Conservation (phyloP, 2,888 invertebrate genomes). For the Bugulina stolonifera region DNA sequence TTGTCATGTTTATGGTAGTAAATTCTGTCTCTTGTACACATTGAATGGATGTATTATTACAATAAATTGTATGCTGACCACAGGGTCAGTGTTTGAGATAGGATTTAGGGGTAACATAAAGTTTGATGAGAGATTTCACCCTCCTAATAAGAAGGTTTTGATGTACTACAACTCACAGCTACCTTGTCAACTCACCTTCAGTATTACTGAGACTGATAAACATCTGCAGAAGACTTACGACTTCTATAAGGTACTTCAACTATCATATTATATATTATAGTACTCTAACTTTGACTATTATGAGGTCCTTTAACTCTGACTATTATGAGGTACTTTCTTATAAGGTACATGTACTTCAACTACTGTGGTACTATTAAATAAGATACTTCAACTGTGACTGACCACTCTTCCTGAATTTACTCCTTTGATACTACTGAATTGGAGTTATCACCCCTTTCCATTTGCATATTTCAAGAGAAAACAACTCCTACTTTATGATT, state of each 20-base stretch:
- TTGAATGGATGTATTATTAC: neutral
- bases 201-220: constrained; percentile 6
- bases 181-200: neutral
- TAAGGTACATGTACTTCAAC: too few relatives aligned
- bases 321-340: too few relatives aligned
- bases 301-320: too few relatives aligned
- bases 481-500: too few relatives aligned
- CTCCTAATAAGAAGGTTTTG: neutral
- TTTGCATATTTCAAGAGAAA: too few relatives aligned
- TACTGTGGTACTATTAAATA: neutral
- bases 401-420: too few relatives aligned
- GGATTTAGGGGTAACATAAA: constrained; percentile 21
- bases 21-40: too few relatives aligned
- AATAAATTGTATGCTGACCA: neutral
- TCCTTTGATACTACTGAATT: too few relatives aligned
- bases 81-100: constrained; percentile 15
- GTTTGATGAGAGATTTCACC: constrained; percentile 26
- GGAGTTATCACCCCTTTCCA: too few relatives aligned
- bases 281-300: too few relatives aligned
- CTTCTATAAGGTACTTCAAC: constrained; percentile 23
- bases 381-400: neutral
- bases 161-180: constrained; percentile 22
- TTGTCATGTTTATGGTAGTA: too few relatives aligned
- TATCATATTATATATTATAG: too few relatives aligned
- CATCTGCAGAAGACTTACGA: constrained; percentile 26